Evolutionary conservation across 92 coral and sea anemone genomes (phyloP).

Genomic region (Epizoanthus fatuus): DNA sequence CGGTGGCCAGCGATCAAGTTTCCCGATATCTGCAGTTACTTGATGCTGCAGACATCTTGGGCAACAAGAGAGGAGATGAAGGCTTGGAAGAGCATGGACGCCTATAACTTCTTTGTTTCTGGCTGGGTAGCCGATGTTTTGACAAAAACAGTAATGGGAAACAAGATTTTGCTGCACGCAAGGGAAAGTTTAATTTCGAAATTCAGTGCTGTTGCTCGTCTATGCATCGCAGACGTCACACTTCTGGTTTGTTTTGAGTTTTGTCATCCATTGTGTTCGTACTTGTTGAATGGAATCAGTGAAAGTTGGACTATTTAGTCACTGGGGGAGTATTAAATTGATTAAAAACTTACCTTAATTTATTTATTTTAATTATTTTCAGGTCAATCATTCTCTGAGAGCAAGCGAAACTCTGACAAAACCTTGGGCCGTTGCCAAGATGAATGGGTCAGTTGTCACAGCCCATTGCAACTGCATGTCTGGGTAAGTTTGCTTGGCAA

Average conservation of each 20-base stretch:
- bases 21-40: neutral
- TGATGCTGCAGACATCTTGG: neutral
- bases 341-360: too few species aligned
- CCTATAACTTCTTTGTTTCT: neutral
- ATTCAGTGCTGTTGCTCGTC: neutral
- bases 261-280: too few species aligned
- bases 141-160: neutral
- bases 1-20: neutral
- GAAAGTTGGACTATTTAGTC: too few species aligned
- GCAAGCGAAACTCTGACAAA: neutral
- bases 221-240: neutral
- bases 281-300: too few species aligned
- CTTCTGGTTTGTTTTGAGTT: too few species aligned
- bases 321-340: too few species aligned
- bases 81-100: neutral
- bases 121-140: conserved; percentile 4
- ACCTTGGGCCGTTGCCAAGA: neutral
- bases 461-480: conserved; percentile 1
- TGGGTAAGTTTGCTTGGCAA: neutral
- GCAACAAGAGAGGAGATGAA: neutral
- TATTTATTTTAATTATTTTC: too few species aligned
- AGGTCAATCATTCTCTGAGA: neutral
- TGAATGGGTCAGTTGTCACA: neutral
- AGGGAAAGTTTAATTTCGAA: neutral
- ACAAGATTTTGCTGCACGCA: neutral